Base-by-base conservation (phyloP, 2,888 invertebrate species). In the Phaonia tiefii region DNA sequence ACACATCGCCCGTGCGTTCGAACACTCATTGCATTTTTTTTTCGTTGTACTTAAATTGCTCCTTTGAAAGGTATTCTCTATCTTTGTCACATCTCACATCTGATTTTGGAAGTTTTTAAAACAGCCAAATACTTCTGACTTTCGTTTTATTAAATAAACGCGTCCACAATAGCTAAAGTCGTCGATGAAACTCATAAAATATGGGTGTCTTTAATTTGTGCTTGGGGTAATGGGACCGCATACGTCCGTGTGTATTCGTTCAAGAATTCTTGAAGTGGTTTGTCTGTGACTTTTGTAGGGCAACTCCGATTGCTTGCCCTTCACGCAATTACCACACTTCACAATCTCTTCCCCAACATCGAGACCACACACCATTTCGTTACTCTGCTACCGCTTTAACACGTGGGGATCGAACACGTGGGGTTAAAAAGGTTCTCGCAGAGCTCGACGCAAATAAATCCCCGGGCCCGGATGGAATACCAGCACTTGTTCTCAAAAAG, bases 171-270 rank as follows among this genome's bases (percentile, higher is more conserved):
- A 13, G 13, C 44, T 44, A n/a, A 44, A 44, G 44, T 44, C 44
- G n/a, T 44, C 44, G 10, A 44, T 44, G 11, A 44, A 44, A n/a
- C 7, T 11, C 13, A 44, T 2, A 44, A 44, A 44, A 11, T 44
- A 44, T 13, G 2, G 4, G 11, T 44, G 11, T 8, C 44, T 13
- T 10, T 44, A 66, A 44, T 71, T 26, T 0, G 60, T 70, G 17
- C 17, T 39, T 58, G 71, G 81, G 8, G 58, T 71, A 1, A 81
- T 74, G 5, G 77, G 80, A 0, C 65, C 63, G 15, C 73, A 74
- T 1, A 80, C 74, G 56, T 80, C 80, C 1, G 74, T 37, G 49
- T 81, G 77, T 2, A 77, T 60, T 66, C 77, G n/a, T 13, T 77
- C 81, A 11, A 81, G 66, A 58, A 74, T n/a, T 71, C 67, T 70